phyloP scores from a whole-genome alignment of 2,113 vertebrate genomes.

The Anhinga rufa region DNA sequence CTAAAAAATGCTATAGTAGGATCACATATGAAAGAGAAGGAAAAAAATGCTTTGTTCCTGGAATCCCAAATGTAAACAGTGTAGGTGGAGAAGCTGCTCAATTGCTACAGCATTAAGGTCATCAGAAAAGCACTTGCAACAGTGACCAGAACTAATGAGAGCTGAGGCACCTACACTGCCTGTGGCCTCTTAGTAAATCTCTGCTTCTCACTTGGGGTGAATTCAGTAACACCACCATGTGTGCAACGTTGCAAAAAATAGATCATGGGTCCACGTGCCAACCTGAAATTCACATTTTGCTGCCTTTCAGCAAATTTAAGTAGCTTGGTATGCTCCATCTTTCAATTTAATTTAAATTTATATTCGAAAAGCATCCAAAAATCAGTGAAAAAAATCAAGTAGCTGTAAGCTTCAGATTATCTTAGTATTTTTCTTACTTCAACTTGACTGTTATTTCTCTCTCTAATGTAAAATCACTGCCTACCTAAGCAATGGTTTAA shows the following conservation, averaged over 20 bases:
- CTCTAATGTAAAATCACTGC: neutral
- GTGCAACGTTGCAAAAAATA: neutral
- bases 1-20: neutral
- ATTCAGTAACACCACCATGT: neutral
- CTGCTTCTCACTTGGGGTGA: neutral
- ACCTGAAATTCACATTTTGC: neutral
- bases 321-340: neutral
- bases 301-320: neutral
- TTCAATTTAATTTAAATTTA: neutral
- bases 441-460: neutral
- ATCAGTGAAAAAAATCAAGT: neutral
- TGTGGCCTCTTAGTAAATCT: neutral
- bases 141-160: neutral
- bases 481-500: slow-evolving; percentile 54
- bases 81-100: neutral
- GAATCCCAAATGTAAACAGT: neutral
- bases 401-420: neutral
- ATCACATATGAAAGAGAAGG: neutral
- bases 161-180: neutral
- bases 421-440: neutral
- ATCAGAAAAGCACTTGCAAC: neutral
- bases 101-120: neutral
- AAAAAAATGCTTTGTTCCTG: neutral
- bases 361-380: neutral
- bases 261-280: neutral